Conservation (phyloP, 92 coral and sea anemone genomes). For the Isaurus tuberculatus region DNA sequence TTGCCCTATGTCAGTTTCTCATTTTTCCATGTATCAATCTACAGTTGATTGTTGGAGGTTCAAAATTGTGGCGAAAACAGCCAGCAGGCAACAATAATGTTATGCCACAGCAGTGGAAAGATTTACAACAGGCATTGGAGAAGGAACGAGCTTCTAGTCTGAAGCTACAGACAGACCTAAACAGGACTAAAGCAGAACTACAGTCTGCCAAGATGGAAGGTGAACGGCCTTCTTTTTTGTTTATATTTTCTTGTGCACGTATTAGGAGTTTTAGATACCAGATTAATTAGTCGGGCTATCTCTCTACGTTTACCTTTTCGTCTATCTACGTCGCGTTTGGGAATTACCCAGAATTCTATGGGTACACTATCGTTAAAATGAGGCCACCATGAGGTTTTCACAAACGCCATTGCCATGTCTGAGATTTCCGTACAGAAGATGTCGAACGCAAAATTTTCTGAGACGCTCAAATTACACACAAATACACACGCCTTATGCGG, state of each 20-base stretch:
- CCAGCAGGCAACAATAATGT: constrained; percentile 83
- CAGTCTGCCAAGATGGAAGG: constrained; percentile 93
- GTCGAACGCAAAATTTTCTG: too few species aligned
- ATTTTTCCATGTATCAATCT: background rate
- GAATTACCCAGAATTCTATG: too few species aligned
- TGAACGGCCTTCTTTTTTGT: background rate
- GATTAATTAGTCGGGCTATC: background rate
- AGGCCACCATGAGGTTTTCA: too few species aligned
- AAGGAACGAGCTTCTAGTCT: constrained; percentile 89
- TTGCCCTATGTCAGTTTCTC: background rate
- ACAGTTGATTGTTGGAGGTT: constrained; percentile 82
- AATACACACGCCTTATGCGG: too few species aligned
- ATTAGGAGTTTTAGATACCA: background rate
- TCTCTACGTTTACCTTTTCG: too few species aligned
- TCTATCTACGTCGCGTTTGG: too few species aligned
- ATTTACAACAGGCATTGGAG: constrained; percentile 94
- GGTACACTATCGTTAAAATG: too few species aligned
- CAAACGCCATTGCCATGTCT: too few species aligned
- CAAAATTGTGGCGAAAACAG: constrained; percentile 84
- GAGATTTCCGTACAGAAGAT: too few species aligned
- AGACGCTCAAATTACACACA: too few species aligned
- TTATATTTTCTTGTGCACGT: background rate
- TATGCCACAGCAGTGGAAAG: constrained; percentile 95
- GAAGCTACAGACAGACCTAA: constrained; percentile 93
- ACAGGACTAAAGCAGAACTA: constrained; percentile 83